Evolutionary conservation across 1,140 invertebrate genomes (phyloP), one percentile per base, ranked within the genome.

Genomic region (Orchesella cincta): DNA sequence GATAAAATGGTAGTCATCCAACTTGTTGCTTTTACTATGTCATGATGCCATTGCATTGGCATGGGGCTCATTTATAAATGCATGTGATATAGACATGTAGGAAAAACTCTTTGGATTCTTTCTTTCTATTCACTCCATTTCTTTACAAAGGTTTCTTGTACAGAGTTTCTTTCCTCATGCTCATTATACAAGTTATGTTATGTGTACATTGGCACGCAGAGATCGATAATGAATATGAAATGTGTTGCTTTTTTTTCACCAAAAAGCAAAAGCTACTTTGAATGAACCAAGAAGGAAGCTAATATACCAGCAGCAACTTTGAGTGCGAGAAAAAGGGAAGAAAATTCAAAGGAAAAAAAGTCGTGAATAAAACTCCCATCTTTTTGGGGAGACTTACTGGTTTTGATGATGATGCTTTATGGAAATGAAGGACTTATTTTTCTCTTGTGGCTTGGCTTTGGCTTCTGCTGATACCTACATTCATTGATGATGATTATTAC

Each of bases 331-430:
- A 20, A 46, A 46, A 46, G 20, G 39, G 39, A 46, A 46, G 39
- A 46, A 46, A 46, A 46, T 46, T 46, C 23, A 33, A 67, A 57
- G 23, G 54, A n/a, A 33, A 33, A 67, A 33, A 67, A 29, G 12
- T 67, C 62, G 62, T 67, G 26, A 29, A 67, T 67, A 29, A 67
- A 57, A 3, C 31, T 67, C 62, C 31, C 31, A 14, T 33, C 62
- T 33, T 31, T 67, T 26, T 57, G 54, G 14, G 54, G 26, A 23
- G 26, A 3, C n/a, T 57, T 31, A 1, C 14, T 8, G 62, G 29
- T 67, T 67, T 67, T 67, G 62, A 67, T 33, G 31, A 67, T 67
- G 62, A 67, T 33, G 31, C 31, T 67, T 67, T 67, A 67, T 67
- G 62, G 62, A 31, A 67, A 67, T 67, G 29, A 14, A 67, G 31